These are phyloP conservation scores for Microplitis deprimator DNA, from an alignment of 2,888 invertebrate genomes.

Conservation along the genomic window DNA sequence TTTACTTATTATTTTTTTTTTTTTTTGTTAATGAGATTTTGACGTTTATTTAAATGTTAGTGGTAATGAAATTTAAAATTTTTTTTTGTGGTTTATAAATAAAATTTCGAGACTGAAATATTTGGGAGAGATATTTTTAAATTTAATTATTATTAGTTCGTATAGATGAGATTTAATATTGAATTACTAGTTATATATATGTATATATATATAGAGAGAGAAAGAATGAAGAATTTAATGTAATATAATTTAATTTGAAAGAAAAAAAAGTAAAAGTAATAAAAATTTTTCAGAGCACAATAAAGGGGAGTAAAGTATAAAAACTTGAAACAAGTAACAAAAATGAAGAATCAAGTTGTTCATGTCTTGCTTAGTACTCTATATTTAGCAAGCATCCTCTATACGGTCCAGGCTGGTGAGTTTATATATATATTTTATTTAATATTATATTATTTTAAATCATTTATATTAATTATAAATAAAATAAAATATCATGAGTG, in stretches of 20 bases:
- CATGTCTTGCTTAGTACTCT: conserved; percentile 66
- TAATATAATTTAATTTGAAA: too few relatives aligned
- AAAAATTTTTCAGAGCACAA: conserved; percentile 21
- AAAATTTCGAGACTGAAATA: too few relatives aligned
- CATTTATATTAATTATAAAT: not conserved
- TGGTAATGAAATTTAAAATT: too few relatives aligned
- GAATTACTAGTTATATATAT: too few relatives aligned
- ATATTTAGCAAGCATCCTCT: conserved; percentile 68
- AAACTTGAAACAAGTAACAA: conserved; percentile 21
- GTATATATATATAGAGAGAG: too few relatives aligned
- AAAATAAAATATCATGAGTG: not conserved
- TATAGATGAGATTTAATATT: too few relatives aligned
- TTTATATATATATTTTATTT: conserved; percentile 33
- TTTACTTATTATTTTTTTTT: not conserved
- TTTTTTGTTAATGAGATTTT: not conserved
- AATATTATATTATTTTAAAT: conserved; percentile 16
- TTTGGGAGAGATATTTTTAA: too few relatives aligned
- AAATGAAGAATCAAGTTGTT: conserved; percentile 64
- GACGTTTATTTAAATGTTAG: not conserved
- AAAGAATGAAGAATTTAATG: not conserved
- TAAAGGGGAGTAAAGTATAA: conserved; percentile 12
- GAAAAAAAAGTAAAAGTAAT: not conserved
- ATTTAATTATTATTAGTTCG: too few relatives aligned
- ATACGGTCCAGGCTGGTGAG: conserved; percentile 68
- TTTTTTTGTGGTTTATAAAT: too few relatives aligned